Evolutionary conservation across 1,140 invertebrate genomes (phyloP), one percentile per base, ranked within the genome.

Genomic region (Mercenaria mercenaria): DNA sequence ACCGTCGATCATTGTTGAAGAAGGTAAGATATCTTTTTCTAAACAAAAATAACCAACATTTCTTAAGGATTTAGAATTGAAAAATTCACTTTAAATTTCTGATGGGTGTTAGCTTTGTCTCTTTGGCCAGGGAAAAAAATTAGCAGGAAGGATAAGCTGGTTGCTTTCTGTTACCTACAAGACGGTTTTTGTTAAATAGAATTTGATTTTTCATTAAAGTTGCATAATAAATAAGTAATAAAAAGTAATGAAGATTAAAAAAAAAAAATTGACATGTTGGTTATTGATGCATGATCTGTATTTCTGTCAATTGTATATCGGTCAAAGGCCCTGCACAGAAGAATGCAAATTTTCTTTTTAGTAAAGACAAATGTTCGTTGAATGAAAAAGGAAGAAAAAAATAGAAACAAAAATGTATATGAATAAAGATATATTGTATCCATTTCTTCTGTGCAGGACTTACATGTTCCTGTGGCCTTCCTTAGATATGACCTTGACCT

Each of bases 1-100:
- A 88, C 94, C 94, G 34, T 93, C 94, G 34, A 94, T 94, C 26
- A 95, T 95, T 43, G 86, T 94, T 26, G 94, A 95, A 88, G 94
- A 94, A 93, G 94, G 93, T 94, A 93, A 92, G 92, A 56, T 37
- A n/a, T 64, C 18, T 8, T 39, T 61, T 0, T 67, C 13, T 26
- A 59, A 67, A 32, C 11, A 59, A 82, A 41, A 64, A 67, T 59
- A 82, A 82, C 61, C 80, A 82, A 67, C 80, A 82, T 64, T 39
- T 59, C 52, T 3, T 11, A n/a, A 37, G 18, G 15, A 37, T n/a
- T n/a, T 15, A n/a, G 13, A n/a, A n/a, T n/a, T n/a, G n/a, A n/a
- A n/a, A n/a, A n/a, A n/a, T n/a, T n/a, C n/a, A n/a, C n/a, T n/a
- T n/a, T n/a, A n/a, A n/a, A n/a, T n/a, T n/a, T n/a, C n/a, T n/a